Evolutionary conservation across 64 coral and sea anemone genomes (phyloP).

Genomic region (Trachythela sp.): DNA sequence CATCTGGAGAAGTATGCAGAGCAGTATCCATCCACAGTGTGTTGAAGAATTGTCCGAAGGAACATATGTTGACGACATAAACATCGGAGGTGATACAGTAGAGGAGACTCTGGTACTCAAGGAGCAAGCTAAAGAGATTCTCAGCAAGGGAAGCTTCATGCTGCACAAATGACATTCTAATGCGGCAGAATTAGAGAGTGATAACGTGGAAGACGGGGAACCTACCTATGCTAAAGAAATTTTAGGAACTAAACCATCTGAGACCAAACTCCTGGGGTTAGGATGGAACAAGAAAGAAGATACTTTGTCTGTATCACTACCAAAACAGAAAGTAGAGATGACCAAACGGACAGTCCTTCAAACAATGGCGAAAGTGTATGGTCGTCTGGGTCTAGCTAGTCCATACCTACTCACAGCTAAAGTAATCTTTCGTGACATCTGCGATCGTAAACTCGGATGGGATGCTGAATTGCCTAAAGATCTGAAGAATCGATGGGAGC

Average conservation of each 20-base stretch:
- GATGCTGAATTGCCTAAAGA: background rate
- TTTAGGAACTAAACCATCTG: background rate
- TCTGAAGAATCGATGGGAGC: background rate
- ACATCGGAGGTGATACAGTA: constrained; percentile 33
- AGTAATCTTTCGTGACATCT: background rate
- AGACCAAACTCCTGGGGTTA: constrained; percentile 24
- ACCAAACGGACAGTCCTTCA: background rate
- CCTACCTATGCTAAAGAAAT: constrained; percentile 1
- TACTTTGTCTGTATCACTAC: background rate
- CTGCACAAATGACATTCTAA: constrained; percentile 49
- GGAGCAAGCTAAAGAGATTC: background rate
- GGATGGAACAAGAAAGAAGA: background rate
- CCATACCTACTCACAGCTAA: background rate
- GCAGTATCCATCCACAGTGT: constrained; percentile 23
- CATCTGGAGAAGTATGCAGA: constrained; percentile 14
- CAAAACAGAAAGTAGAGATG: background rate
- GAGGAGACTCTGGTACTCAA: constrained; percentile 2
- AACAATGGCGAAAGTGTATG: background rate
- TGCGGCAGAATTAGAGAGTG: background rate
- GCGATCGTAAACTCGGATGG: background rate
- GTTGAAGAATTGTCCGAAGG: constrained; percentile 43
- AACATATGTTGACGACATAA: constrained; percentile 51
- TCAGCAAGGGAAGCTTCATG: background rate
- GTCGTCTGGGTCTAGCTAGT: background rate
- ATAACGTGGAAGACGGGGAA: background rate